A percentile compares a stretch with the other conserved stretches of the same genome.
Conservation (phyloP, 2,797 vertebrate species). For the Takifugu rubripes region DNA sequence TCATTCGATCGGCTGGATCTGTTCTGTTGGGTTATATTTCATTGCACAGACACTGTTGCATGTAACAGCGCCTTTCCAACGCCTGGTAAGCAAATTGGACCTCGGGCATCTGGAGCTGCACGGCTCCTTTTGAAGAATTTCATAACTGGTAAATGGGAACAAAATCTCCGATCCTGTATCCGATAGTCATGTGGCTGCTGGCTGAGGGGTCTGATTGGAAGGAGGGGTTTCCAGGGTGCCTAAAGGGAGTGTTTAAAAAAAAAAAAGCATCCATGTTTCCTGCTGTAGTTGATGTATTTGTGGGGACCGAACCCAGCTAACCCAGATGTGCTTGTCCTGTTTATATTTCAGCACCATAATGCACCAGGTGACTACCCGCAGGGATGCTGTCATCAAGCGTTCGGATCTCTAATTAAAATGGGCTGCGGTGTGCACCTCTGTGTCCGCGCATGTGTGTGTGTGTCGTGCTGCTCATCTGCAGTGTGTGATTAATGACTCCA, state of each 20-base stretch:
- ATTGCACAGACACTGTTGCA: too few relatives aligned
- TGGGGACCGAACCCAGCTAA: slow-evolving; percentile 28
- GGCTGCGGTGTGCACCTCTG: slow-evolving; percentile 12
- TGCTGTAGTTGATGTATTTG: slow-evolving; percentile 20
- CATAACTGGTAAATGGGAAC: slow-evolving; percentile 52
- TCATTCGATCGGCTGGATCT: too few relatives aligned
- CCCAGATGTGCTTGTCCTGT: slow-evolving; percentile 32
- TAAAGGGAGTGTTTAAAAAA: slow-evolving; percentile 5
- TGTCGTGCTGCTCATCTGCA: slow-evolving; percentile 37
- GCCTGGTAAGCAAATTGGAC: neutral
- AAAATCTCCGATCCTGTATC: slow-evolving; percentile 56
- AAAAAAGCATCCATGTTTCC: too few relatives aligned
- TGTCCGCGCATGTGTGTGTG: slow-evolving; percentile 4
- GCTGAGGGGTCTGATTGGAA: slow-evolving; percentile 43
- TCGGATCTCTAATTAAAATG: slow-evolving; percentile 59
- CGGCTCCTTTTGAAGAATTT: slow-evolving; percentile 59
- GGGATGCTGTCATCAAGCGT: slow-evolving; percentile 60
- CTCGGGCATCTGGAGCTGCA: slow-evolving; percentile 18
- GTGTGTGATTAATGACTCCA: slow-evolving; percentile 67
- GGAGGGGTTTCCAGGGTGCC: slow-evolving; percentile 38
- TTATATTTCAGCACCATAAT: slow-evolving; percentile 40
- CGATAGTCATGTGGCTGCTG: slow-evolving; percentile 42
- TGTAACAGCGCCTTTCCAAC: too few relatives aligned
- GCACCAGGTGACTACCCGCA: slow-evolving; percentile 52
- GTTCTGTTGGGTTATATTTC: too few relatives aligned